Conservation (phyloP, 1,140 invertebrate species). For the Pantala flavescens region DNA sequence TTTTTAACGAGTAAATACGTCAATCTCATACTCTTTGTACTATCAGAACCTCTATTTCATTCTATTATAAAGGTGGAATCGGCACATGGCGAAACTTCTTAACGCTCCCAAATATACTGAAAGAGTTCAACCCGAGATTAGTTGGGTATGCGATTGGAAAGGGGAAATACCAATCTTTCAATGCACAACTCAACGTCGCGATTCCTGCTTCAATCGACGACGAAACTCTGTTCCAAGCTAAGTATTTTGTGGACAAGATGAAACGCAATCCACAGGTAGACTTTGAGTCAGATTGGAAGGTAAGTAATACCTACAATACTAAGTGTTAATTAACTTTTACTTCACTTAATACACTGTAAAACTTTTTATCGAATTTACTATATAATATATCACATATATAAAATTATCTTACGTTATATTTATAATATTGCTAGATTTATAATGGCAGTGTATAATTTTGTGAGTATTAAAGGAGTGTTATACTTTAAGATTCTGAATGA, state of each 20-base stretch:
- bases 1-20: too few species aligned
- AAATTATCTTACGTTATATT: too few species aligned
- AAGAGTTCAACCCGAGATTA: slow-evolving; percentile 49
- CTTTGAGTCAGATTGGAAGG: slow-evolving; percentile 64
- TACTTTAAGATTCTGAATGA: too few species aligned
- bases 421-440: too few species aligned
- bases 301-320: slow-evolving; percentile 31
- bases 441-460: too few species aligned
- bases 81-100: slow-evolving; percentile 54
- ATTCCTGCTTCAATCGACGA: slow-evolving; percentile 59
- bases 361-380: too few species aligned
- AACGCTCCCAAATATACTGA: slow-evolving; percentile 60
- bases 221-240: slow-evolving; percentile 55
- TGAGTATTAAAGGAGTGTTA: too few species aligned
- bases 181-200: slow-evolving; percentile 55
- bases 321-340: too few species aligned
- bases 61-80: slow-evolving; percentile 44
- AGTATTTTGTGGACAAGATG: slow-evolving; percentile 54
- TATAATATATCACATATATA: too few species aligned
- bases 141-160: slow-evolving; percentile 57
- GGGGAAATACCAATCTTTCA: slow-evolving; percentile 52
- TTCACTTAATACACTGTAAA: too few species aligned
- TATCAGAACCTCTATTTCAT: too few species aligned
- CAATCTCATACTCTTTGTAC: too few species aligned
- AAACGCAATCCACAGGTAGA: slow-evolving; percentile 51